Evolutionary conservation across 2,113 vertebrate genomes (phyloP), one percentile per base, ranked within the genome.

Genomic region (Eidolon helvum): DNA sequence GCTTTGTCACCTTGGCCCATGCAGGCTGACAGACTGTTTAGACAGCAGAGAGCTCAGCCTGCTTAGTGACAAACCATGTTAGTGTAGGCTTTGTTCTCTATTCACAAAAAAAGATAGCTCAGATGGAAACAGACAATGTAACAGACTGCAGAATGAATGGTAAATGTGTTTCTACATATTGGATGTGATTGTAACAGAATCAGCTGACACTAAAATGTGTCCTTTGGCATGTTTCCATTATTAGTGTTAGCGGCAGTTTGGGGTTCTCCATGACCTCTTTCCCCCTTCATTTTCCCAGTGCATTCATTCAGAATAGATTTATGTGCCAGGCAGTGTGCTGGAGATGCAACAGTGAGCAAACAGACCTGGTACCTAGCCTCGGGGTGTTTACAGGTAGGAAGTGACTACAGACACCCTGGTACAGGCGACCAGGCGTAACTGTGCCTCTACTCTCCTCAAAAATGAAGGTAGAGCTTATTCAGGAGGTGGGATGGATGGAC

Each of bases 41-140:
- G 93, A 79, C 72, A 92, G 89, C 94, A 68, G 61, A 92, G 77
- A 87, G 90, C 74, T 96, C 88, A 53, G 26, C 79, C 95, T 94
- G 93, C 77, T 94, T 48, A 5, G 71, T 95, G 95, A 94, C 97
- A 97, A 75, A 35, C 43, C 18, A 0, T 14, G 90, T 95, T 97
- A 85, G 71, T 21, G 33, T n/a, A 78, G 86, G 91, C 97, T 97
- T 97, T 97, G 96, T 97, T 97, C 95, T 97, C 93, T 43, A 48
- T 48, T 91, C 94, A 87, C 94, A 80, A 63, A 8, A 74, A 65
- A 85, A 79, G 95, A 86, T 71, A 12, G 66, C 90, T 53, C 24
- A 24, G 96, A 96, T 90, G 85, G 96, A 94, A 92, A 53, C 95
- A 94, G 95, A 95, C 94, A 87, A 0, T 53, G 53, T 28, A 89